phyloP scores from a whole-genome alignment of 2,113 vertebrate species.

The Thamnophis sirtalis region DNA sequence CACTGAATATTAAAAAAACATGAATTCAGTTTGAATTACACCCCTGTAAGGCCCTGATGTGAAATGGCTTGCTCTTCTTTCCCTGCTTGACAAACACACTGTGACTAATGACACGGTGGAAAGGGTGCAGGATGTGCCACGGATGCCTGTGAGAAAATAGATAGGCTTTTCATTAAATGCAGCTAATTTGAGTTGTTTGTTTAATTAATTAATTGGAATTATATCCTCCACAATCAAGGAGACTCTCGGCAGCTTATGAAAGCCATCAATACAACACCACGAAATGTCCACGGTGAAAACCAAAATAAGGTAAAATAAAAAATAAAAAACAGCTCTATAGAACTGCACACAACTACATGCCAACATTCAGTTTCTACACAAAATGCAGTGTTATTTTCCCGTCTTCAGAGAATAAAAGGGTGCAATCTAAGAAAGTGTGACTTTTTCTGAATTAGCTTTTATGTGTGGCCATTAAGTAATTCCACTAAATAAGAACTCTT shows the following conservation, averaged over 20 bases:
- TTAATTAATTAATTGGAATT: not conserved
- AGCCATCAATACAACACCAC: not conserved
- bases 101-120: not conserved
- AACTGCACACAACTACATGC: not conserved
- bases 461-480: not conserved
- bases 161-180: not conserved
- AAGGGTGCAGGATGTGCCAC: slow-evolving; percentile 16
- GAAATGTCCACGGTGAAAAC: not conserved
- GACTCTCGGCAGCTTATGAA: not conserved
- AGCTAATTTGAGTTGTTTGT: not conserved
- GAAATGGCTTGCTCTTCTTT: slow-evolving; percentile 18
- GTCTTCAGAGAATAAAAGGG: not conserved
- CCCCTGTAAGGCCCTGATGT: slow-evolving; percentile 30
- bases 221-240: not conserved
- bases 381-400: not conserved
- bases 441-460: not conserved
- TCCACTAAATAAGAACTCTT: not conserved
- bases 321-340: not conserved
- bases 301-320: not conserved
- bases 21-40: slow-evolving; percentile 30
- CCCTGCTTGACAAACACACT: slow-evolving; percentile 17
- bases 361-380: not conserved
- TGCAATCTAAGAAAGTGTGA: not conserved
- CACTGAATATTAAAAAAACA: slow-evolving; percentile 41
- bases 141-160: not conserved